Percentiles rank a stretch among this genome's conserved stretches.
Evolutionary conservation across 2,888 invertebrate species (phyloP).

Genomic region (Hyles lineata): DNA sequence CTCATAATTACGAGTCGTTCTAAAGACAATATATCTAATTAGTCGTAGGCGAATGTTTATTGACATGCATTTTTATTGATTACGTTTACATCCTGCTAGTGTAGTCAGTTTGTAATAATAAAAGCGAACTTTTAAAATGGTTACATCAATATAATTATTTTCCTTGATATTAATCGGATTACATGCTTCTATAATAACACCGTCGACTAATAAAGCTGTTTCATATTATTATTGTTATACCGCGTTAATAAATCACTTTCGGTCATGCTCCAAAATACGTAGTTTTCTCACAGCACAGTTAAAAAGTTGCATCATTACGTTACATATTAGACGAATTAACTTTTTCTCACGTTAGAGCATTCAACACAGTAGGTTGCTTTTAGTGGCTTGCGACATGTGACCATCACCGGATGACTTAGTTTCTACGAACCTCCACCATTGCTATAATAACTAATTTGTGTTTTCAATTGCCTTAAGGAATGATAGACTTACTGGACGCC

Average conservation of each 20-base stretch:
- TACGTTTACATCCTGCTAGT: slow-evolving; percentile 12
- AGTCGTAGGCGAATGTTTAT: slow-evolving; percentile 55
- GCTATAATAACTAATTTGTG: background rate
- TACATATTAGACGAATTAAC: slow-evolving; percentile 15
- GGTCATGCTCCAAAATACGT: slow-evolving; percentile 17
- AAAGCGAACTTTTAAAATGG: slow-evolving; percentile 5
- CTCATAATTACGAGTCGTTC: slow-evolving; percentile 59
- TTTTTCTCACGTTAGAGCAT: slow-evolving; percentile 31
- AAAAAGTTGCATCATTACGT: slow-evolving; percentile 16
- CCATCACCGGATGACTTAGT: slow-evolving; percentile 36
- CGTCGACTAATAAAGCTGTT: background rate
- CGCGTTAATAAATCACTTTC: slow-evolving; percentile 23
- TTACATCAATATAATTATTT: background rate
- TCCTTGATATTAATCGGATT: slow-evolving; percentile 7
- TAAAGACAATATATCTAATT: slow-evolving; percentile 75
- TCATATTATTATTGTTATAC: slow-evolving; percentile 22
- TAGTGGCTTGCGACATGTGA: slow-evolving; percentile 29
- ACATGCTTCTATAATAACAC: slow-evolving; percentile 23
- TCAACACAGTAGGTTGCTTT: slow-evolving; percentile 30
- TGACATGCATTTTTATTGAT: slow-evolving; percentile 40
- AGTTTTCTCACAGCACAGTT: slow-evolving; percentile 19
- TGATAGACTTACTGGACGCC: slow-evolving; percentile 83
- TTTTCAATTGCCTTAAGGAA: background rate
- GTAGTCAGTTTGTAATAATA: slow-evolving; percentile 12
- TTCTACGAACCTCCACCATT: slow-evolving; percentile 45